A percentile compares a stretch with the other conserved stretches of the same genome.
Evolutionary conservation across 2,113 vertebrate genomes (phyloP).

Genomic region (Nannobrachium achirus): DNA sequence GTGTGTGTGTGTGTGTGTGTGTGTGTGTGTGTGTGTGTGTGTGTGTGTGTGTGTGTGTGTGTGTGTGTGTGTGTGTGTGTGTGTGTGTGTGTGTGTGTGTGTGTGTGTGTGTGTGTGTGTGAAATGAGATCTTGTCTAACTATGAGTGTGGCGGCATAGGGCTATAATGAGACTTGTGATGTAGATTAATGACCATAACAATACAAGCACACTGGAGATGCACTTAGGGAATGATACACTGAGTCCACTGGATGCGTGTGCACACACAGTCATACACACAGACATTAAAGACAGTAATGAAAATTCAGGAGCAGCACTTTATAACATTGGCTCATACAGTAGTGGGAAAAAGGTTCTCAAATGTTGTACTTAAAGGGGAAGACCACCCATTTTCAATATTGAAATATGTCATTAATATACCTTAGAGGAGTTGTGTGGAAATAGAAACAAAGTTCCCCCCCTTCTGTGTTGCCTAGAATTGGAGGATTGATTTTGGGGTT

Average conservation of each 20-base stretch:
- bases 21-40: constrained; percentile 1
- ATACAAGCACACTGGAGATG: constrained; percentile 24
- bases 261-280: background rate
- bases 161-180: constrained; percentile 46
- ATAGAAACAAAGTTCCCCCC: too few relatives aligned
- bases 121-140: constrained; percentile 27
- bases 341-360: too few relatives aligned
- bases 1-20: background rate
- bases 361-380: too few relatives aligned
- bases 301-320: background rate
- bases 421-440: too few relatives aligned
- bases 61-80: background rate
- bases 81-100: constrained; percentile 8
- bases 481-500: too few relatives aligned
- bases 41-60: constrained; percentile 1
- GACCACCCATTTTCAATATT: too few relatives aligned
- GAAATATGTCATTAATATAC: too few relatives aligned
- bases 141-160: background rate
- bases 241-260: background rate
- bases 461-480: too few relatives aligned
- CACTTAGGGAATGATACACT: constrained; percentile 12
- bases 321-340: background rate
- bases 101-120: constrained; percentile 1
- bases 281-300: constrained; percentile 6
- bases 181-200: constrained; percentile 39